Evolutionary conservation across 64 coral and sea anemone species (phyloP).

Genomic region (Pocillopora damicornis): DNA sequence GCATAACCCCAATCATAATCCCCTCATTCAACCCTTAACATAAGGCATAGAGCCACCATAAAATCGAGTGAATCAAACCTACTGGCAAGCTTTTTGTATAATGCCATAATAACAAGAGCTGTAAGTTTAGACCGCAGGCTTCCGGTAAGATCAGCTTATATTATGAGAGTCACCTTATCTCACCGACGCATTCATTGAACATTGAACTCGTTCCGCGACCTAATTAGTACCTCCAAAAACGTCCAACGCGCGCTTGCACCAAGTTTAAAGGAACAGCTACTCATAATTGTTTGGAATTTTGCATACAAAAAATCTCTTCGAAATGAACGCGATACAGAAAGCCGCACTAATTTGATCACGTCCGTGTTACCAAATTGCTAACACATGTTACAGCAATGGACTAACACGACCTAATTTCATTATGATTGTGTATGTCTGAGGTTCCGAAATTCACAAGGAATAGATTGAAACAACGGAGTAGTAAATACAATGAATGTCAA

Average conservation of each 20-base stretch:
- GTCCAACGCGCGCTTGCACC: not conserved
- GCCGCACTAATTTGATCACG: no score
- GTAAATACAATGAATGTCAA: not conserved
- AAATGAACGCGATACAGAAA: no score
- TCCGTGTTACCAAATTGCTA: no score
- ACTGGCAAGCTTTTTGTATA: not conserved
- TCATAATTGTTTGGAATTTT: no score
- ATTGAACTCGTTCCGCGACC: not conserved
- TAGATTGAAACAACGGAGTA: not conserved
- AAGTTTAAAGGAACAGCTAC: not conserved
- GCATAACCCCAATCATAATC: no score
- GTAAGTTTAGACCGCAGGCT: constrained; percentile 9
- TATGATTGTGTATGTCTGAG: not conserved
- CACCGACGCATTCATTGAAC: not conserved
- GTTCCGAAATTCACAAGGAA: not conserved
- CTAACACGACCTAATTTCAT: not conserved
- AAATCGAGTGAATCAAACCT: not conserved
- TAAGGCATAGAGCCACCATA: no score
- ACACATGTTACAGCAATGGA: no score
- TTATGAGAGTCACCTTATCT: not conserved
- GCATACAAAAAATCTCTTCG: no score
- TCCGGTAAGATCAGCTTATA: constrained; percentile 4
- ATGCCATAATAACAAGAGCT: constrained; percentile 15
- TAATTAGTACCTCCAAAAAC: not conserved
- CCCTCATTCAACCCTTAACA: no score